Conservation (phyloP, 1,140 invertebrate species). For the Camponotus vicinus region DNA sequence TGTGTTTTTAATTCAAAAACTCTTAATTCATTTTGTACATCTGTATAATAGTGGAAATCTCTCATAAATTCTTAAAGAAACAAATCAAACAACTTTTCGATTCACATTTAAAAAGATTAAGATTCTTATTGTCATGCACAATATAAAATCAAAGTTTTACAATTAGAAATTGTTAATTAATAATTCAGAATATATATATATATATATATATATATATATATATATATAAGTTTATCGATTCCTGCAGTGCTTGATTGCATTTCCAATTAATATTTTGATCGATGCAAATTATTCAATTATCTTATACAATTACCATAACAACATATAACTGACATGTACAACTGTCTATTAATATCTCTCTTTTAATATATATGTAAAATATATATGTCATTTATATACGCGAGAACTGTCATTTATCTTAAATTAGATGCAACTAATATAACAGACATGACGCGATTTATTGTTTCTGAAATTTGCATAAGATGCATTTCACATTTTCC, state of each 20-base stretch:
- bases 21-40: neutral
- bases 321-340: neutral
- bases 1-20: constrained; percentile 12
- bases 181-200: neutral
- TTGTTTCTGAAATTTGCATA: neutral
- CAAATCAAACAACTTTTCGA: neutral
- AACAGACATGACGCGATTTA: neutral
- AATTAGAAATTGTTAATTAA: constrained; percentile 23
- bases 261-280: constrained; percentile 60
- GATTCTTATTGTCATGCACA: neutral
- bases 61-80: neutral
- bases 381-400: constrained; percentile 4
- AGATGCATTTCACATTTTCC: neutral
- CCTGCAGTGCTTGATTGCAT: constrained; percentile 40
- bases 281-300: constrained; percentile 60
- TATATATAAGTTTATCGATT: constrained; percentile 38
- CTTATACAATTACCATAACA: constrained; percentile 57
- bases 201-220: neutral
- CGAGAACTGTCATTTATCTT: constrained; percentile 4
- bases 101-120: neutral
- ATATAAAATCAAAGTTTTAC: constrained; percentile 18
- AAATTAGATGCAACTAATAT: constrained; percentile 11
- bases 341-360: neutral
- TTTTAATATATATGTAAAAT: constrained; percentile 11
- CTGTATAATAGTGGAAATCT: neutral